phyloP scores from a whole-genome alignment of 2,113 vertebrate species.

The Sclerurus mexicanus region DNA sequence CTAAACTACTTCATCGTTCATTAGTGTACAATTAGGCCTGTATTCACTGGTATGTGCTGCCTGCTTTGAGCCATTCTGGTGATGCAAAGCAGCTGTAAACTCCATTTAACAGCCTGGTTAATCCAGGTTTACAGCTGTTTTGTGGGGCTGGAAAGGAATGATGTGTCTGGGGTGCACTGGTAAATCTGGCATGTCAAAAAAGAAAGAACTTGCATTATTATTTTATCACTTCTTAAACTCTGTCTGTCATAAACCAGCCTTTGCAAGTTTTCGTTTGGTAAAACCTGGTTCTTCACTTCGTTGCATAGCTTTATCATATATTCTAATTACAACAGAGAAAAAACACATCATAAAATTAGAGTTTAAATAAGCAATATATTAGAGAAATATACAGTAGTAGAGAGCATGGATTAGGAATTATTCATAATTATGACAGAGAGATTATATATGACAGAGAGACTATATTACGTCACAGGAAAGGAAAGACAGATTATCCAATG shows the following conservation, averaged over 20 bases:
- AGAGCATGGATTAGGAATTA: background rate
- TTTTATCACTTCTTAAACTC: constrained; percentile 20
- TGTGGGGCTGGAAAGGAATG: background rate
- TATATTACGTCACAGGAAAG: background rate
- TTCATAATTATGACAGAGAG: background rate
- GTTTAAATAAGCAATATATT: background rate
- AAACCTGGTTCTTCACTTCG: background rate
- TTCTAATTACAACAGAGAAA: constrained; percentile 16
- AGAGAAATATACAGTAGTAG: background rate
- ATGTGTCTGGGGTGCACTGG: background rate
- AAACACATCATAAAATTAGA: background rate
- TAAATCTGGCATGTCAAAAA: background rate
- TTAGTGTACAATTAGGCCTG: constrained; percentile 50
- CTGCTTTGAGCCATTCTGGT: constrained; percentile 24
- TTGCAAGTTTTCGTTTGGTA: background rate
- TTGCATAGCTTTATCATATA: background rate
- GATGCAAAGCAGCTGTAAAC: constrained; percentile 63
- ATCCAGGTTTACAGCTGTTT: constrained; percentile 46
- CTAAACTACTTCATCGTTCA: constrained; percentile 44
- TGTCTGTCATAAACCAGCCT: background rate
- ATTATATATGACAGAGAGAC: background rate
- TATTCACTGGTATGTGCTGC: constrained; percentile 1
- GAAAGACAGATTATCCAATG: background rate
- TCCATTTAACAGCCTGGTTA: constrained; percentile 44
- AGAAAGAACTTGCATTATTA: background rate